A percentile compares a stretch with the other conserved stretches of the same genome.
Conservation (phyloP, 2,888 invertebrate species). For the Agonopterix alstromeriana region DNA sequence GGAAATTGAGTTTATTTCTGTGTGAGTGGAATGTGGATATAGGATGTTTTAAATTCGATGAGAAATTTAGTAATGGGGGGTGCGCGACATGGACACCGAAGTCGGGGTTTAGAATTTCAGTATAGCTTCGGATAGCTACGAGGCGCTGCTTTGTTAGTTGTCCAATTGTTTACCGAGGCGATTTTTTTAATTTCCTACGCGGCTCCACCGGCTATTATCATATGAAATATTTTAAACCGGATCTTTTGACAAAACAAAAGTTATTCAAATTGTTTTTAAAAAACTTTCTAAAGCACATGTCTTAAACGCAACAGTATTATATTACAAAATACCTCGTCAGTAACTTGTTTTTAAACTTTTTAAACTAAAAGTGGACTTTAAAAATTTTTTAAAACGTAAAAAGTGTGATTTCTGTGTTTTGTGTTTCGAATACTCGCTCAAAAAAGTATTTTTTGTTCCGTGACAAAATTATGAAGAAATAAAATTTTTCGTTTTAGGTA, state of each 20-base stretch:
- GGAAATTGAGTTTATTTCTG: constrained; percentile 1
- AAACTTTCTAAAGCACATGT: constrained; percentile 2
- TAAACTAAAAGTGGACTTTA: constrained; percentile 11
- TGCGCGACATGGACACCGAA: constrained; percentile 73
- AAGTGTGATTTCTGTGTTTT: constrained; percentile 25
- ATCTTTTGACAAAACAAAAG: constrained; percentile 13
- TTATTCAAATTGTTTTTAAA: constrained; percentile 4
- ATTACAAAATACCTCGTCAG: constrained; percentile 33
- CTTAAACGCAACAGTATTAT: constrained; percentile 32
- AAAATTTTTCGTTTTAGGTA: constrained; percentile 44
- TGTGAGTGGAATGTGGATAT: constrained; percentile 12
- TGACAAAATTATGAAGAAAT: constrained; percentile 16
- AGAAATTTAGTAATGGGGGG: constrained; percentile 76
- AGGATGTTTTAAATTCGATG: constrained; percentile 27
- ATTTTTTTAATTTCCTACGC: constrained; percentile 51
- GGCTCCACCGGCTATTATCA: constrained; percentile 24
- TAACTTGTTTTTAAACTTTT: constrained; percentile 1
- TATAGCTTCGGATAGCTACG: constrained; percentile 75
- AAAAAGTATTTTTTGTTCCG: constrained; percentile 16
- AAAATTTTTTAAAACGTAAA: constrained; percentile 6
- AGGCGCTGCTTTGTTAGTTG: constrained; percentile 70
- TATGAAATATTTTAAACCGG: constrained; percentile 22
- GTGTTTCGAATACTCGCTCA: constrained; percentile 19
- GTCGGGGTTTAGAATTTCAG: constrained; percentile 76
- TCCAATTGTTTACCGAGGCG: constrained; percentile 65